These are phyloP conservation scores for Acleris laterana DNA, from an alignment of 2,888 invertebrate genomes.

Conservation along the genomic window DNA sequence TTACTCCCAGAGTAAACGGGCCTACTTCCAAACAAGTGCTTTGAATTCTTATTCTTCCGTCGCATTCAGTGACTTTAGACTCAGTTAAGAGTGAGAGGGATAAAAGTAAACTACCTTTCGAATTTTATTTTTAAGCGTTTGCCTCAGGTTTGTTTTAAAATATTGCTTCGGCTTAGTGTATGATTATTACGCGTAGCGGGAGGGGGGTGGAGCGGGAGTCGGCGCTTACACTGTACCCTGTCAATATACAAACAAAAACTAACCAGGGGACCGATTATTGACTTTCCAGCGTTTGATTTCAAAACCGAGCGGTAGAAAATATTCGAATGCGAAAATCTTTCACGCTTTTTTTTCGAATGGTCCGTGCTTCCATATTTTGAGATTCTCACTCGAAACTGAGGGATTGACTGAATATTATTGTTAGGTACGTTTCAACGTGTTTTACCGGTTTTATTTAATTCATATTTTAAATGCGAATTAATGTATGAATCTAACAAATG, in stretches of 20 bases:
- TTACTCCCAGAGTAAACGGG: slow-evolving; percentile 11
- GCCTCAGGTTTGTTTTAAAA: slow-evolving; percentile 31
- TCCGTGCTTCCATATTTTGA: too few species aligned
- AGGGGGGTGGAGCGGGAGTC: slow-evolving; percentile 23
- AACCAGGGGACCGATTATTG: too few species aligned
- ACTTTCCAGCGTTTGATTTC: too few species aligned
- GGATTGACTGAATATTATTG: too few species aligned
- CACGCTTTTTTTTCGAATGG: too few species aligned
- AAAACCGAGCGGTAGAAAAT: too few species aligned
- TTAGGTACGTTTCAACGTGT: too few species aligned
- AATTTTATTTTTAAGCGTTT: background rate
- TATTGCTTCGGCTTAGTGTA: slow-evolving; percentile 34
- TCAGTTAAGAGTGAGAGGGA: background rate
- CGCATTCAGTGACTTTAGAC: background rate
- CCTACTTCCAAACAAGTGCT: background rate
- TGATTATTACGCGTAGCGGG: slow-evolving; percentile 33
- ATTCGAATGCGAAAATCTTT: too few species aligned
- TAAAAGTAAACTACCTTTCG: background rate
- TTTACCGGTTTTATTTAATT: too few species aligned
- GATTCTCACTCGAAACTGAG: too few species aligned
- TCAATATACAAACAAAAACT: slow-evolving; percentile 2
- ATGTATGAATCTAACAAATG: too few species aligned
- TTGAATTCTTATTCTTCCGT: background rate
- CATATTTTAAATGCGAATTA: too few species aligned
- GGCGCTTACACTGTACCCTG: slow-evolving; percentile 21